Base-by-base conservation (phyloP, 1,140 invertebrate genomes). In the Eupristina koningsbergeri region DNA sequence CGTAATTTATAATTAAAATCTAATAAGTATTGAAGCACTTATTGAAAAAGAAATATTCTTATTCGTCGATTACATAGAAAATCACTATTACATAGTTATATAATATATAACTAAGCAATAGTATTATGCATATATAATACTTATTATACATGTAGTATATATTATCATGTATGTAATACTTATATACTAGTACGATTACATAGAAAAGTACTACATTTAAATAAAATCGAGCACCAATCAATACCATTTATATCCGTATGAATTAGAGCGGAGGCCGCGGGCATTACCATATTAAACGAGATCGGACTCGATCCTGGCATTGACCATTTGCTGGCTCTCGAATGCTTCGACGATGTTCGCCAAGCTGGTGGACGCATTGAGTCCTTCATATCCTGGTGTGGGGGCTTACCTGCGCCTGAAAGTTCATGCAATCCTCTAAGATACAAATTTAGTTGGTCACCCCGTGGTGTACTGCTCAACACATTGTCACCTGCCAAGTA, bases 401-500 rank as follows among this genome's bases (percentile, higher is more conserved):
- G 99, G 81, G 99, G 96, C 50, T 91, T 99, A 45, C 98, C 98
- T 0, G 98, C 98, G 0, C 98, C 98, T 0, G 98, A 99, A 93
- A 96, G 95, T 88, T 99, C 98, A 6, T 96, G 96, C 87, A 99
- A 99, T 92, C 96, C 98, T 7, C 91, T 99, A 19, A 91, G 98
- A 26, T 99, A 99, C 92, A 99, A 99, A 91, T 99, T 99, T 91
- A 99, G 97, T 19, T 99, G 98, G 98, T 98, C 96, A 81, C 98
- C 98, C 17, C 93, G 96, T 58, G 97, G 97, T 13, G 98, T 98
- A 0, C 92, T 99, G 2, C 92, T 98, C 0, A 99, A 99, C 87
- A 97, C 98, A 0, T 92, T 99, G 6, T 95, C 96, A 29, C 95
- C 95, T 5, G 98, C 98, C 6, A 97, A 96, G 91, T 99, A 98